A percentile compares a stretch with the other conserved stretches of the same genome.
Evolutionary conservation across 2,888 invertebrate species (phyloP).

Genomic region (Nebria brevicollis): DNA sequence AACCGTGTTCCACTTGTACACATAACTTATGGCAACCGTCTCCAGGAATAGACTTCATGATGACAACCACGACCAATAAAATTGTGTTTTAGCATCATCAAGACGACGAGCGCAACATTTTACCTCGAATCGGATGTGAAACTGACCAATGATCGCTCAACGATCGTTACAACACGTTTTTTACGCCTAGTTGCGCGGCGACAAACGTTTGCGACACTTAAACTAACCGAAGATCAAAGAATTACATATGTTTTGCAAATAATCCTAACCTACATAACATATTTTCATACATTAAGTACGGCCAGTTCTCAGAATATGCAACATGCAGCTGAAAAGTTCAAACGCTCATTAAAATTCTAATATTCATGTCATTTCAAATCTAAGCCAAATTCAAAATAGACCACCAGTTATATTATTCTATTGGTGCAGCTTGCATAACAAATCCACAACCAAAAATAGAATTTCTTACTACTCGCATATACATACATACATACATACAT

Average conservation of each 20-base stretch:
- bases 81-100: constrained; percentile 42
- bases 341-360: not conserved
- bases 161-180: not conserved
- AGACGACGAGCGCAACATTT: not conserved
- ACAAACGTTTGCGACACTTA: not conserved
- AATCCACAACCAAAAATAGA: no score
- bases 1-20: constrained; percentile 49
- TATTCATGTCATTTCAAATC: not conserved
- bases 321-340: not conserved
- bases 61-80: constrained; percentile 50
- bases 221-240: not conserved
- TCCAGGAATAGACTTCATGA: constrained; percentile 48
- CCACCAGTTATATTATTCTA: not conserved
- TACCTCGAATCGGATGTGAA: constrained; percentile 39
- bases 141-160: constrained; percentile 37
- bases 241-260: not conserved
- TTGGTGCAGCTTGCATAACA: no score
- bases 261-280: not conserved
- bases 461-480: no score
- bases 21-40: constrained; percentile 49
- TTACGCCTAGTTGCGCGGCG: not conserved
- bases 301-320: not conserved
- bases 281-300: not conserved
- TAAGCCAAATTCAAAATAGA: not conserved
- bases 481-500: no score